Evolutionary conservation across 2,888 invertebrate species (phyloP).

Genomic region (Leptinotarsa juncta): DNA sequence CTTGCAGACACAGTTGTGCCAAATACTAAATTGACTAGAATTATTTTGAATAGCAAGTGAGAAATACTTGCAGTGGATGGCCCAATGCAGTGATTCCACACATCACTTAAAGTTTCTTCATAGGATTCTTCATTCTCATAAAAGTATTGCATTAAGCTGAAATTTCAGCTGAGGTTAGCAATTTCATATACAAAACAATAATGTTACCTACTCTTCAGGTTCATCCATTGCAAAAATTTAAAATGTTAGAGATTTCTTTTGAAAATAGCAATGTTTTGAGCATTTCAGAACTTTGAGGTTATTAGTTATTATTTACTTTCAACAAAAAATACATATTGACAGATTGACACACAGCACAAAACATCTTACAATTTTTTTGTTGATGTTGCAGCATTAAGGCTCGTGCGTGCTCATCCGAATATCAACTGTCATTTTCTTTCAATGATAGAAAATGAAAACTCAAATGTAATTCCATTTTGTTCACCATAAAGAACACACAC

Average conservation of each 20-base stretch:
- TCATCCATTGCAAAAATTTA: constrained; percentile 24
- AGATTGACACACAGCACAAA: too few species aligned
- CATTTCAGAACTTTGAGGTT: constrained; percentile 12
- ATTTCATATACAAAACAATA: neutral
- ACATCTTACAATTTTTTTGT: too few species aligned
- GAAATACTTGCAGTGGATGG: constrained; percentile 50
- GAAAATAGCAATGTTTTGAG: constrained; percentile 6
- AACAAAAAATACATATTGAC: too few species aligned
- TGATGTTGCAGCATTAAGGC: too few species aligned
- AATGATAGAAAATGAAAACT: too few species aligned
- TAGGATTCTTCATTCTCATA: constrained; percentile 34
- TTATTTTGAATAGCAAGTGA: constrained; percentile 44
- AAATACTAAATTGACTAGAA: constrained; percentile 50
- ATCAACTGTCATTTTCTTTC: too few species aligned
- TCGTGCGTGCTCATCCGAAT: too few species aligned
- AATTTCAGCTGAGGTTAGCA: constrained; percentile 18
- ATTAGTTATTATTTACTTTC: constrained; percentile 8
- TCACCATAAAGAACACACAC: too few species aligned
- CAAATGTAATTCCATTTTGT: too few species aligned
- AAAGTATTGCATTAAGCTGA: constrained; percentile 39
- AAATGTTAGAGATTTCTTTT: constrained; percentile 3
- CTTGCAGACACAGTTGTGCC: constrained; percentile 48
- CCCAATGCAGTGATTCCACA: constrained; percentile 52
- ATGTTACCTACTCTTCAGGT: constrained; percentile 31
- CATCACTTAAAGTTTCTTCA: constrained; percentile 47